Percentiles rank a stretch among this genome's conserved stretches.
Evolutionary conservation across 2,797 vertebrate genomes (phyloP).

Genomic region (Lycodopsis pacificus): DNA sequence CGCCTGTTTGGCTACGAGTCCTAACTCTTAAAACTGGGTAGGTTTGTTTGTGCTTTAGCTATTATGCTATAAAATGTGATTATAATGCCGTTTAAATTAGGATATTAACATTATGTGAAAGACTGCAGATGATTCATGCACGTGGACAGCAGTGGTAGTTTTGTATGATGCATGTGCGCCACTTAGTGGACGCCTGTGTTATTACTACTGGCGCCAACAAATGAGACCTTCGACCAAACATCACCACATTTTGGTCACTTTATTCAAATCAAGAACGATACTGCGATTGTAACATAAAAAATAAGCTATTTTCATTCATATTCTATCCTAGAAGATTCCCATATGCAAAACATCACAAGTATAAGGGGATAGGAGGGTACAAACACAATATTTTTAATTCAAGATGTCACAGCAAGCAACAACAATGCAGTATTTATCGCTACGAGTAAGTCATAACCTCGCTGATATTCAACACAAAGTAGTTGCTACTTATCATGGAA

Average conservation of each 20-base stretch:
- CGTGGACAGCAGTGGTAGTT: background rate
- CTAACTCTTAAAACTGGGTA: background rate
- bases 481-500: constrained; percentile 43
- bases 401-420: constrained; percentile 18
- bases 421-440: background rate
- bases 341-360: constrained; percentile 8
- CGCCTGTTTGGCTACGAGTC: background rate
- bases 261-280: constrained; percentile 47
- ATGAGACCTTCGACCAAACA: background rate
- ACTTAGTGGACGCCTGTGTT: constrained; percentile 43
- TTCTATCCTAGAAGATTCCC: constrained; percentile 27
- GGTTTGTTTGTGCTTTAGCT: background rate
- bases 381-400: background rate
- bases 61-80: constrained; percentile 2
- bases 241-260: constrained; percentile 42
- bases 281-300: constrained; percentile 38
- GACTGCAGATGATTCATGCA: background rate
- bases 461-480: constrained; percentile 32
- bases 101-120: background rate
- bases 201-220: constrained; percentile 21
- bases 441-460: background rate
- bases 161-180: constrained; percentile 33
- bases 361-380: background rate
- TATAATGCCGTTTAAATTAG: constrained; percentile 1
- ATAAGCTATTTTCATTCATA: constrained; percentile 37